Evolutionary conservation across 2,797 vertebrate species (phyloP).

Genomic region (Acanthis flammea): DNA sequence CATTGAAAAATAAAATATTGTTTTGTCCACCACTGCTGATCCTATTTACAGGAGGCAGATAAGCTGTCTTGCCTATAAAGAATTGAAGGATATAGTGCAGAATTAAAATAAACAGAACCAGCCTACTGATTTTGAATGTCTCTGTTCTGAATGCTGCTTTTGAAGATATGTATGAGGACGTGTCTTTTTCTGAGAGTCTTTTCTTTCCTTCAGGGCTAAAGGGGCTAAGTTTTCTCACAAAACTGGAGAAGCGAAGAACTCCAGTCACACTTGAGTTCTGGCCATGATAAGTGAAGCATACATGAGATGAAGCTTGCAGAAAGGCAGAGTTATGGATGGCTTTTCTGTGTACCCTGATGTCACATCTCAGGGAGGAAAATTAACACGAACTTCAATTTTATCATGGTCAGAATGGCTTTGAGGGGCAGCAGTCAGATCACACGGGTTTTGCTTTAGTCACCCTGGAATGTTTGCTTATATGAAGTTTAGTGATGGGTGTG

Average conservation of each 20-base stretch:
- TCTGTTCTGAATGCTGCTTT: not conserved
- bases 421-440: not conserved
- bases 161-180: not conserved
- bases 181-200: not conserved
- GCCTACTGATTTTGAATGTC: not conserved
- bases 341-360: not conserved
- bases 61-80: not conserved
- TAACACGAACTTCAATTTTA: not conserved
- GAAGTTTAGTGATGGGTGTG: not conserved
- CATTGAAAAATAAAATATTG: not conserved
- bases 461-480: not conserved
- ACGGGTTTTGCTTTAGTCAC: not conserved
- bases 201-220: constrained; percentile 1
- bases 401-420: not conserved
- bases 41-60: not conserved
- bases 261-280: not conserved
- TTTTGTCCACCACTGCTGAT: not conserved
- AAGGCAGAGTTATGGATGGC: not conserved
- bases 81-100: not conserved
- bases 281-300: not conserved
- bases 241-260: not conserved
- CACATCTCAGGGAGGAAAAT: not conserved
- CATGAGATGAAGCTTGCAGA: not conserved
- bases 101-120: constrained; percentile 30
- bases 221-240: not conserved